Conservation (phyloP, 2,888 invertebrate genomes). For the Hirtodrosophila histrioides region DNA sequence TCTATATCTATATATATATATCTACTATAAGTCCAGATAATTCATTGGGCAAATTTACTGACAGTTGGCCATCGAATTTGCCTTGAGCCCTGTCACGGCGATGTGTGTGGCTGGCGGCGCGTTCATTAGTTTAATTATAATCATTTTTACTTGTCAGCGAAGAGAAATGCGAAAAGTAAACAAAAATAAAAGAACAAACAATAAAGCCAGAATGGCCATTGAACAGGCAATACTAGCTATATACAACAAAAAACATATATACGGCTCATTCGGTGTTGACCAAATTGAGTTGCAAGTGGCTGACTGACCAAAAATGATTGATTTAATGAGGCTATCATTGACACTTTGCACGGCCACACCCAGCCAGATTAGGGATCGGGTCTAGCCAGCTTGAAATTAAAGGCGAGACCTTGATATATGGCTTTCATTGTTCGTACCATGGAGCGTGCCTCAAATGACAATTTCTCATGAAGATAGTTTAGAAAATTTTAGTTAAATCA, state of each 20-base stretch:
- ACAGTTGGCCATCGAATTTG: conserved; percentile 1
- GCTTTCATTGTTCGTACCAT: not conserved
- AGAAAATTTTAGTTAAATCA: not conserved
- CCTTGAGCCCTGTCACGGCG: not conserved
- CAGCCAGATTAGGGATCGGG: conserved; percentile 27
- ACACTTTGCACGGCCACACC: conserved; percentile 54
- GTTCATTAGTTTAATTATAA: conserved; percentile 74
- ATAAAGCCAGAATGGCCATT: conserved; percentile 48
- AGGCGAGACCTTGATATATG: conserved; percentile 37
- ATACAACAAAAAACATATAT: conserved; percentile 3
- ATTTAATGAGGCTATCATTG: conserved; percentile 75
- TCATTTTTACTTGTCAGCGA: conserved; percentile 68
- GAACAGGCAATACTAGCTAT: conserved; percentile 34
- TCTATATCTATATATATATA: no score
- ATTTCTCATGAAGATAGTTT: not conserved
- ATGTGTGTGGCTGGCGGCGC: conserved; percentile 25
- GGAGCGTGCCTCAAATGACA: conserved; percentile 15
- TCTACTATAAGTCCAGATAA: conserved; percentile 1
- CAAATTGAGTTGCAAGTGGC: conserved; percentile 73
- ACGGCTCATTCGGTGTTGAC: conserved; percentile 39
- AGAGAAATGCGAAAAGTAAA: conserved; percentile 55
- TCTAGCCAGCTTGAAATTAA: conserved; percentile 7
- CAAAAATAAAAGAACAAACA: conserved; percentile 43
- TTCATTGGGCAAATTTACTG: conserved; percentile 11
- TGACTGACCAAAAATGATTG: conserved; percentile 74